phyloP scores from a whole-genome alignment of 2,888 invertebrate species.

The Monoplex corrugatus region DNA sequence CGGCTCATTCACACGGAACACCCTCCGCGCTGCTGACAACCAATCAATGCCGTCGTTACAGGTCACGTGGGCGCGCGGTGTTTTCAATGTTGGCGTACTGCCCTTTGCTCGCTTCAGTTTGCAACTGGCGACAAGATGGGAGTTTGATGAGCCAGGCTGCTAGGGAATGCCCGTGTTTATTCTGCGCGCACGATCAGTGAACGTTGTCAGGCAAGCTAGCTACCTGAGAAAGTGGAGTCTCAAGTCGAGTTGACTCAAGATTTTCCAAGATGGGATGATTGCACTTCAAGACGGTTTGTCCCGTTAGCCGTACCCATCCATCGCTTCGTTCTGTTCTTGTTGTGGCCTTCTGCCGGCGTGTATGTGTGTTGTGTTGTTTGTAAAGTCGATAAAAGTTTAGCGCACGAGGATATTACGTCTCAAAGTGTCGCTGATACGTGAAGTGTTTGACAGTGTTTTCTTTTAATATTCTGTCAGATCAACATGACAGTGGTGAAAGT shows the following conservation, averaged over 20 bases:
- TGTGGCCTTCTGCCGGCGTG: no score
- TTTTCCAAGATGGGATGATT: background rate
- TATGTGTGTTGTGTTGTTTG: no score
- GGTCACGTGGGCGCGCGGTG: conserved; percentile 40
- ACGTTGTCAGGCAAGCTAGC: background rate
- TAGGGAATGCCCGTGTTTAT: conserved; percentile 48
- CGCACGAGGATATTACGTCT: no score
- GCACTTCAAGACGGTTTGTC: background rate
- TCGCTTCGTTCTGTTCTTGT: no score
- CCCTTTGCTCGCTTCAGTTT: conserved; percentile 46
- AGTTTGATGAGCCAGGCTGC: conserved; percentile 45
- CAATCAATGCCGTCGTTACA: conserved; percentile 40
- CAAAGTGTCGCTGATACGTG: no score
- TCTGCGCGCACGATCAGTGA: conserved; percentile 2
- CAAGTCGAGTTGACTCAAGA: background rate
- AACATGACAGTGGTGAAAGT: no score
- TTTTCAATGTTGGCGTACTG: conserved; percentile 50
- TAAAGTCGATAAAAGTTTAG: no score
- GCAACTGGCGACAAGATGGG: conserved; percentile 48
- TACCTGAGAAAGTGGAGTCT: no score
- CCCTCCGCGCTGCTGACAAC: conserved; percentile 26
- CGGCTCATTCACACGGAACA: conserved; percentile 50
- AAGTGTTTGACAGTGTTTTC: background rate
- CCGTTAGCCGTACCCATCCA: no score
- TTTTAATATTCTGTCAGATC: background rate